Percentiles rank a stretch among this genome's conserved stretches.
phyloP scores from a whole-genome alignment of 2,797 vertebrate genomes.

The Aeoliscus strigatus region DNA sequence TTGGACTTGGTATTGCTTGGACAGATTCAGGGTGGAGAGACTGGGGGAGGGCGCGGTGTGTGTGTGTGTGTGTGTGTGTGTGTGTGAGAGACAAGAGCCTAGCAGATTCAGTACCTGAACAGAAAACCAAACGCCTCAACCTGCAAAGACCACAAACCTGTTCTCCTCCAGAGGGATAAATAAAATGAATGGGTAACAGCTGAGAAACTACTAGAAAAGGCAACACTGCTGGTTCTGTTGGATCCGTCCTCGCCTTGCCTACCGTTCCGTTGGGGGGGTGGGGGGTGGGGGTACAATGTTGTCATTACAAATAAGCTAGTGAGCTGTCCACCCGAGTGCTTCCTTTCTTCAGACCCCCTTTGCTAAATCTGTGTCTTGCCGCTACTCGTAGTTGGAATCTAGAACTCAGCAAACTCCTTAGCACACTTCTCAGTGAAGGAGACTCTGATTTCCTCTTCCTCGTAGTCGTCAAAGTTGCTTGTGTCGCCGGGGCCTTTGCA shows the following conservation, averaged over 20 bases:
- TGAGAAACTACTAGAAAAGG: slow-evolving; percentile 78
- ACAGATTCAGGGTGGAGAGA: slow-evolving; percentile 62
- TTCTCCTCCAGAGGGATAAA: slow-evolving; percentile 64
- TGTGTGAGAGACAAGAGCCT: slow-evolving; percentile 51
- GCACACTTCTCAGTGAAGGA: slow-evolving; percentile 91
- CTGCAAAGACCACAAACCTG: slow-evolving; percentile 61
- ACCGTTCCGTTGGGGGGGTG: slow-evolving; percentile 42
- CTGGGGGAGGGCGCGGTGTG: slow-evolving; percentile 8
- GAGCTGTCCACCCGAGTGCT: slow-evolving; percentile 68
- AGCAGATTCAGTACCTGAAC: slow-evolving; percentile 70
- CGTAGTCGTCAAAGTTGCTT: slow-evolving; percentile 95
- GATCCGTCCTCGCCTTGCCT: slow-evolving; percentile 63
- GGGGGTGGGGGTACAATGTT: slow-evolving; percentile 56
- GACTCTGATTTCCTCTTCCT: slow-evolving; percentile 91
- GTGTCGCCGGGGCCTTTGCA: slow-evolving; percentile 94
- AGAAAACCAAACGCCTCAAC: slow-evolving; percentile 59
- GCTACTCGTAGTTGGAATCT: slow-evolving; percentile 66
- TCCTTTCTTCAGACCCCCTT: slow-evolving; percentile 52
- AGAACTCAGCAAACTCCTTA: slow-evolving; percentile 95
- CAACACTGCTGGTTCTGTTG: slow-evolving; percentile 81
- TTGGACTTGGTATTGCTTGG: slow-evolving; percentile 77
- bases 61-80: slow-evolving; percentile 2
- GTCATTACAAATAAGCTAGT: slow-evolving; percentile 72
- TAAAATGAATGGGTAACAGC: slow-evolving; percentile 72
- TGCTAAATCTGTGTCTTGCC: slow-evolving; percentile 56